These are phyloP conservation scores for Protophormia terraenovae DNA, from an alignment of 2,888 invertebrate genomes.

Conservation along the genomic window DNA sequence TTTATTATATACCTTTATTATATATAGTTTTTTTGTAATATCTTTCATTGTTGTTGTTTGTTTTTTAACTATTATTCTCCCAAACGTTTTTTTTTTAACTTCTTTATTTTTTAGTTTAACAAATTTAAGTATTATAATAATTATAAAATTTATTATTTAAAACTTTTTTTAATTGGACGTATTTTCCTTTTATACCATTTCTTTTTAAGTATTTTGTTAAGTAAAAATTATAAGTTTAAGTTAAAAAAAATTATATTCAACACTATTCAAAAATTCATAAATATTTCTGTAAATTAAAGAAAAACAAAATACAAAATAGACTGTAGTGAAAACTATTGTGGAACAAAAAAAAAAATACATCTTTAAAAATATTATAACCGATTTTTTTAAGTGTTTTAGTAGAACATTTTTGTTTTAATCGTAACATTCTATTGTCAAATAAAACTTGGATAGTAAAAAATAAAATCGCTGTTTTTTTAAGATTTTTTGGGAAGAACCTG, in stretches of 20 bases:
- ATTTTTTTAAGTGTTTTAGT: too few species aligned
- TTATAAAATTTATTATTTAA: constrained; percentile 19
- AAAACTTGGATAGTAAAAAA: too few species aligned
- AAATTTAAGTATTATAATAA: constrained; percentile 56
- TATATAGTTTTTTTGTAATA: constrained; percentile 2
- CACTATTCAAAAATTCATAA: constrained; percentile 19
- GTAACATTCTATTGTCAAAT: too few species aligned
- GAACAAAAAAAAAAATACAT: constrained; percentile 37
- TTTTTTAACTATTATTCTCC: constrained; percentile 13
- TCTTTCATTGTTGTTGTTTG: constrained; percentile 22
- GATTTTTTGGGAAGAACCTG: too few species aligned
- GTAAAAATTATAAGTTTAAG: constrained; percentile 15
- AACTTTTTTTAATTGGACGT: constrained; percentile 10
- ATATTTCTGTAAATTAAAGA: constrained; percentile 13
- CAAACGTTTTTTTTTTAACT: constrained; percentile 30
- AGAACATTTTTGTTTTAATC: too few species aligned
- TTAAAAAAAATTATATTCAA: background rate
- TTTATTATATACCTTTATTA: constrained; percentile 3
- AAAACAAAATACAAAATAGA: constrained; percentile 28
- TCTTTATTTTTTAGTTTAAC: background rate
- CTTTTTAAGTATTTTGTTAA: constrained; percentile 20
- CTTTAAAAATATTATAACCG: background rate
- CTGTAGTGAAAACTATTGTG: constrained; percentile 56
- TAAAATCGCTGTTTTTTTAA: too few species aligned
- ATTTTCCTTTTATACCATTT: constrained; percentile 7